Percentiles rank a stretch among this genome's conserved stretches.
Evolutionary conservation across 2,113 vertebrate species (phyloP).

Genomic region (Actenoides hombroni): DNA sequence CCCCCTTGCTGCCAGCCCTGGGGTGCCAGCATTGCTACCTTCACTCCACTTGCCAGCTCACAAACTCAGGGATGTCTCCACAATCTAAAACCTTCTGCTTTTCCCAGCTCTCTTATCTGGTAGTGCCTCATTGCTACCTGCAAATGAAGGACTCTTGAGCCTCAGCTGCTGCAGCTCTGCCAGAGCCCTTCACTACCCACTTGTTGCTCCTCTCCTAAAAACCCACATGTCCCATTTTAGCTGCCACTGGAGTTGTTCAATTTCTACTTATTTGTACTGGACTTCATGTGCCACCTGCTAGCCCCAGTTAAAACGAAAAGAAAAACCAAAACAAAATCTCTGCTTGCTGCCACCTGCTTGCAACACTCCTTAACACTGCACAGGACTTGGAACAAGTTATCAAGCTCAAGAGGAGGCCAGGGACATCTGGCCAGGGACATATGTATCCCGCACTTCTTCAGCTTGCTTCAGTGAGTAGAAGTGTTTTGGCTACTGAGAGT

Average conservation of each 20-base stretch:
- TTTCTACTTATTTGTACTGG: neutral
- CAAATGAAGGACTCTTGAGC: neutral
- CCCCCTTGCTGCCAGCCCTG: neutral
- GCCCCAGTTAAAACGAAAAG: neutral
- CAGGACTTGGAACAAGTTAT: rapidly evolving
- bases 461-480: neutral
- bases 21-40: neutral
- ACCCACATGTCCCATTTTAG: neutral
- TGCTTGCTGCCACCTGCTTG: neutral
- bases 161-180: neutral
- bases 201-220: neutral
- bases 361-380: rapidly evolving
- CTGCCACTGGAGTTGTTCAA: neutral
- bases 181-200: neutral
- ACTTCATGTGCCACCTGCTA: neutral
- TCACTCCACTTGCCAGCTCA: neutral
- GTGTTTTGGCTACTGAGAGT: neutral
- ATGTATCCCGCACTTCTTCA: neutral
- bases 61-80: neutral
- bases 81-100: neutral
- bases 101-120: neutral
- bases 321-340: neutral
- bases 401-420: neutral
- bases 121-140: neutral
- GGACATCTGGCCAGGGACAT: neutral